Evolutionary conservation across 2,113 vertebrate species (phyloP).

Genomic region (Archocentrus centrarchus): DNA sequence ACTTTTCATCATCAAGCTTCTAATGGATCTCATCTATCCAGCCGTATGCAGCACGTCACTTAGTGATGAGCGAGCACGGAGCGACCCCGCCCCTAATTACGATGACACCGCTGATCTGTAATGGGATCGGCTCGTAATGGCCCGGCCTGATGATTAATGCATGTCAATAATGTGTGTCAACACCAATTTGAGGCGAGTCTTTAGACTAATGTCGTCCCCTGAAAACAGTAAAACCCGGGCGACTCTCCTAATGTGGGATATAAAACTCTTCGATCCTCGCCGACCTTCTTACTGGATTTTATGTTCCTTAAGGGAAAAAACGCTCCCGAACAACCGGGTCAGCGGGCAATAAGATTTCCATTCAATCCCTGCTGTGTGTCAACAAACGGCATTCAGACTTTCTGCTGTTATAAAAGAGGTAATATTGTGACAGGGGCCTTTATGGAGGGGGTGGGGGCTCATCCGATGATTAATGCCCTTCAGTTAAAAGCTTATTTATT

Average conservation of each 20-base stretch:
- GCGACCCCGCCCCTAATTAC: conserved; percentile 25
- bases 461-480: not conserved
- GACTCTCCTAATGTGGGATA: not conserved
- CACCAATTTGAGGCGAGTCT: conserved; percentile 23
- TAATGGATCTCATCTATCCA: conserved; percentile 36
- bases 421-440: conserved; percentile 26
- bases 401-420: conserved; percentile 37
- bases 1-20: conserved; percentile 20
- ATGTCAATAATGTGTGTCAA: conserved; percentile 37
- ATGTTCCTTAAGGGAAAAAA: not conserved
- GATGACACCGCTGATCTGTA: conserved; percentile 30
- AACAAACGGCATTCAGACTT: conserved; percentile 13
- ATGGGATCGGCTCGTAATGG: conserved; percentile 55
- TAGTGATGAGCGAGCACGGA: conserved; percentile 49
- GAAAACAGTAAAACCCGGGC: conserved; percentile 5
- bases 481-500: conserved; percentile 4
- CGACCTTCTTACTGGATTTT: not conserved
- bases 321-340: not conserved
- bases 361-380: not conserved
- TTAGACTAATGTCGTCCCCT: not conserved
- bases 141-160: conserved; percentile 45
- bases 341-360: not conserved
- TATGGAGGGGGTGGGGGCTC: not conserved
- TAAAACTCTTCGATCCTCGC: not conserved
- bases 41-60: conserved; percentile 53